phyloP scores from a whole-genome alignment of 2,113 vertebrate genomes.

The Coregonus clupeaformis region DNA sequence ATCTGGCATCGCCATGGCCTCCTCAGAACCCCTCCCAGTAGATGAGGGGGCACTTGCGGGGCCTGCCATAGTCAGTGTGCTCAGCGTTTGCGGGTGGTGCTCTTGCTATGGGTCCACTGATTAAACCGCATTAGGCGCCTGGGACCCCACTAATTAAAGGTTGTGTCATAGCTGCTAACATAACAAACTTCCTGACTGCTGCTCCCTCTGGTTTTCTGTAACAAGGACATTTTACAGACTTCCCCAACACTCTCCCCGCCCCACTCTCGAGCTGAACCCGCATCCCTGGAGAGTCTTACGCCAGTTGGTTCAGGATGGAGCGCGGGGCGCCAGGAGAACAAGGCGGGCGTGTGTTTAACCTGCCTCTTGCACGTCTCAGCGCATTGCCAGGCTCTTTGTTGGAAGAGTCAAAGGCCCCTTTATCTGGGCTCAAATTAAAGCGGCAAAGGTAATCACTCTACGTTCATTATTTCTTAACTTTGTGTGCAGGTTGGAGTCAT shows the following conservation, averaged over 20 bases:
- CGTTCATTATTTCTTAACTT: constrained; percentile 70
- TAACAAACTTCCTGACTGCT: constrained; percentile 57
- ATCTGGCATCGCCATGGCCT: constrained; percentile 63
- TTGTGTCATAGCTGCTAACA: constrained; percentile 71
- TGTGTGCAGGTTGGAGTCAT: constrained; percentile 68
- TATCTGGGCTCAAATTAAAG: constrained; percentile 68
- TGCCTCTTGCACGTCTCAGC: constrained; percentile 50
- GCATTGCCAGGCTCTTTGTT: constrained; percentile 42
- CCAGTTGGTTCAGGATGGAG: too few relatives aligned
- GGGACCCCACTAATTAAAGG: constrained; percentile 70
- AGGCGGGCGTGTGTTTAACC: constrained; percentile 51
- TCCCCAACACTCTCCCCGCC: neutral
- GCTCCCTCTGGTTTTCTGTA: constrained; percentile 12
- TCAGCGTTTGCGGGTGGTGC: constrained; percentile 49
- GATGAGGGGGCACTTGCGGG: constrained; percentile 54
- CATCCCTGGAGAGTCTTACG: neutral
- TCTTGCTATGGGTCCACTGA: constrained; percentile 70
- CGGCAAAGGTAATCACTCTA: constrained; percentile 33
- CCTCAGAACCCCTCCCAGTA: constrained; percentile 40
- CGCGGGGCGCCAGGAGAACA: constrained; percentile 11
- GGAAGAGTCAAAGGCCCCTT: constrained; percentile 52
- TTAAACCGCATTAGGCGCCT: constrained; percentile 64
- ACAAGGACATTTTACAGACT: constrained; percentile 18
- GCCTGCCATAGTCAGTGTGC: constrained; percentile 43
- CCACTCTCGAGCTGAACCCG: neutral